Conservation (phyloP, 2,113 vertebrate species). For the Grammomys dolichurus region DNA sequence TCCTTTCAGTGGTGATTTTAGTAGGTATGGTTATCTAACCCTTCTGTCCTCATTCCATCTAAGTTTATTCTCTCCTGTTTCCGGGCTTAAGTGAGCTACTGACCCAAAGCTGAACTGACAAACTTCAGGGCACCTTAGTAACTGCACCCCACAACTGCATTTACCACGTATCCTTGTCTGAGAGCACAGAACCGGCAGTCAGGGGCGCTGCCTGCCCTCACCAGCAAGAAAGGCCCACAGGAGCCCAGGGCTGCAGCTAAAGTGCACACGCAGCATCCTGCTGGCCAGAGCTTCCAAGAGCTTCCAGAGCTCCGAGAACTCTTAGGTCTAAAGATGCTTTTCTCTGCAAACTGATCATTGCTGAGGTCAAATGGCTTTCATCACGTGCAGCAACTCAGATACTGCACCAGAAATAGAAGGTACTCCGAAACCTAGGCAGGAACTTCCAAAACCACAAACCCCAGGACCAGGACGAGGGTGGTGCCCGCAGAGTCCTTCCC, state of each 20-base stretch:
- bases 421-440: not conserved
- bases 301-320: constrained; percentile 11
- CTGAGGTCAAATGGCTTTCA: constrained; percentile 49
- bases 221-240: not conserved
- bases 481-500: not conserved
- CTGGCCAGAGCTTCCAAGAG: not conserved
- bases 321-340: constrained; percentile 26
- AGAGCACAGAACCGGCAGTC: not conserved
- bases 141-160: not conserved
- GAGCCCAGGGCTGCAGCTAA: not conserved
- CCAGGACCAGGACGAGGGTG: not conserved
- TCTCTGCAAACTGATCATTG: constrained; percentile 29
- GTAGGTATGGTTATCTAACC: not conserved
- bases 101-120: constrained; percentile 2
- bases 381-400: not conserved
- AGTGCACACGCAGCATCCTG: not conserved
- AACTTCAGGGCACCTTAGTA: not conserved
- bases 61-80: not conserved
- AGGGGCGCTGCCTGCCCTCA: not conserved
- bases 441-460: not conserved
- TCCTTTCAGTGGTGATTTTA: not conserved
- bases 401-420: constrained; percentile 61
- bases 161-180: not conserved
- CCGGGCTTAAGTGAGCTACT: not conserved
- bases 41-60: not conserved